phyloP scores from a whole-genome alignment of 2,888 invertebrate species.

The Chaetogeoica ovagalla region DNA sequence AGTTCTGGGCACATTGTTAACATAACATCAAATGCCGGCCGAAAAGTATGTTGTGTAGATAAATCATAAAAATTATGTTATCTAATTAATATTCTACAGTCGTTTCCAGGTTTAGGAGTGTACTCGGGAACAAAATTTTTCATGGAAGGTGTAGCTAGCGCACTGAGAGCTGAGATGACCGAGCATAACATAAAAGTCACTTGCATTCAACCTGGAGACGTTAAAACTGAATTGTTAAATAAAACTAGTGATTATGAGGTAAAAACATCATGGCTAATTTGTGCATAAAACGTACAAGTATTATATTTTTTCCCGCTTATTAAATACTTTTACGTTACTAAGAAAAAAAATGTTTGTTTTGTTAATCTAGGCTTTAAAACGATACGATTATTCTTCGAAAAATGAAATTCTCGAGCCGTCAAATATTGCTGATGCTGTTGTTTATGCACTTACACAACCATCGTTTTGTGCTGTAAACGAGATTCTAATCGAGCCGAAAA shows the following conservation, averaged over 20 bases:
- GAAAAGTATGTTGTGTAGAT: slow-evolving; percentile 54
- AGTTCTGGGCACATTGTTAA: slow-evolving; percentile 62
- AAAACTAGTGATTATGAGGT: slow-evolving; percentile 56
- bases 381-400: slow-evolving; percentile 54
- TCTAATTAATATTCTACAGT: slow-evolving; percentile 53
- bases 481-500: slow-evolving; percentile 57
- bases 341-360: background rate
- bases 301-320: background rate
- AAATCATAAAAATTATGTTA: background rate
- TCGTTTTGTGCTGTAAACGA: slow-evolving; percentile 57
- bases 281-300: background rate
- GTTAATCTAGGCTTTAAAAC: slow-evolving; percentile 53
- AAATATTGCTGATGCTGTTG: slow-evolving; percentile 56
- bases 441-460: slow-evolving; percentile 57
- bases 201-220: slow-evolving; percentile 57
- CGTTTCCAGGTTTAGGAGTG: slow-evolving; percentile 57
- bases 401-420: slow-evolving; percentile 55
- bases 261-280: background rate
- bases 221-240: slow-evolving; percentile 55
- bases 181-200: slow-evolving; percentile 56
- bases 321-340: too few species aligned
- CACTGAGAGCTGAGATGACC: slow-evolving; percentile 56
- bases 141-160: slow-evolving; percentile 56
- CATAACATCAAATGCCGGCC: slow-evolving; percentile 58
- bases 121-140: slow-evolving; percentile 57